Base-by-base conservation (phyloP, 1,140 invertebrate species). In the Drosophila ironensis region DNA sequence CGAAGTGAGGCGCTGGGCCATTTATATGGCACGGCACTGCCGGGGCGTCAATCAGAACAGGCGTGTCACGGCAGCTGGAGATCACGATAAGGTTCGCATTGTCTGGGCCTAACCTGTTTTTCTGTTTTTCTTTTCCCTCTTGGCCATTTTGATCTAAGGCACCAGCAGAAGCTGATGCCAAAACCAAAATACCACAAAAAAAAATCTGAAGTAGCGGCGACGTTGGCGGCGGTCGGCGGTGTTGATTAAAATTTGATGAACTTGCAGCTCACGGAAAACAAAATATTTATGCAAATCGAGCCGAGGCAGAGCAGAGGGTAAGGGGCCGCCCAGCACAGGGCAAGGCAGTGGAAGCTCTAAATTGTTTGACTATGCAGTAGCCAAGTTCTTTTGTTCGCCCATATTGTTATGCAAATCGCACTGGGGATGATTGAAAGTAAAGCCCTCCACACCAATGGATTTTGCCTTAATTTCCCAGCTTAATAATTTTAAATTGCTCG, bases 201-300 rank as follows among this genome's bases (percentile, higher is more conserved):
- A 33, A 33, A 12, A 33, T 33, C 11, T 33, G 14, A 33, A 12
- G 30, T 33, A 9, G 30, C 30, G 30, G 27, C 30, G 30, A 22
- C 59, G 53, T 45, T 37, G 60, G 50, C 25, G 22, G 37, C 22
- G 12, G 25, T 30, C 76, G 60, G 63, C 63, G 64, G 75, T 48
- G 73, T 74, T 78, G 80, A 84, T 86, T 78, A 63, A 86, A 86
- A 74, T 84, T 86, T 84, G 78, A 84, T 84, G 80, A 84, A 86
- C 74, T 74, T 78, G 57, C 78, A 77, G 59, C 42, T 74, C 66
- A 51, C 59, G 72, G 72, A 77, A 60, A 61, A 61, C 63, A 42
- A 78, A 77, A 84, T 84, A 78, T 73, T 60, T 84, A 84, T 84
- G 78, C 66, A 86, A 86, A 84, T 84, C 51, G 20, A 9, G n/a